Conservation (phyloP, 2,113 vertebrate genomes). For the Eretmochelys imbricata region DNA sequence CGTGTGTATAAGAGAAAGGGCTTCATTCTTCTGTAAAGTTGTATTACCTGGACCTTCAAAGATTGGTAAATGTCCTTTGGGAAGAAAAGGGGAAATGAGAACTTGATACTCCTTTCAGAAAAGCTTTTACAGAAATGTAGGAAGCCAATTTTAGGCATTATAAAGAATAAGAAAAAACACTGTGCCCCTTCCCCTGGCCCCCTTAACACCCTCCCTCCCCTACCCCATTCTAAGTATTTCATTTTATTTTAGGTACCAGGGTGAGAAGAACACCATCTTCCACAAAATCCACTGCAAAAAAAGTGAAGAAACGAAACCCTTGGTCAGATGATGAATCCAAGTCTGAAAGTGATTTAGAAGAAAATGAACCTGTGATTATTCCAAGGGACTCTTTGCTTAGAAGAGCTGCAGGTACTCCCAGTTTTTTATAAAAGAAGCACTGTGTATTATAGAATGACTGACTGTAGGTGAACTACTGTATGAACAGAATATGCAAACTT, state of each 20-base stretch:
- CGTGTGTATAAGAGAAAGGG: background rate
- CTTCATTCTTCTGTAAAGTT: background rate
- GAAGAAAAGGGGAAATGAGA: background rate
- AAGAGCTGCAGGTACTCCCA: conserved; percentile 89
- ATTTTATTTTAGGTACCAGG: conserved; percentile 83
- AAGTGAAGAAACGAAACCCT: conserved; percentile 95
- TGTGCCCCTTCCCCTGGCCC: no score
- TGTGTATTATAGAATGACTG: background rate
- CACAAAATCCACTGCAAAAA: conserved; percentile 86
- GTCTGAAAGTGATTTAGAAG: conserved; percentile 93
- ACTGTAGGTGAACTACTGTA: background rate
- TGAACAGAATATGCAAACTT: background rate
- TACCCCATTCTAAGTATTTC: background rate
- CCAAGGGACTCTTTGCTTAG: conserved; percentile 93
- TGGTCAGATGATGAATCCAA: conserved; percentile 98
- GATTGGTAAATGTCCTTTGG: background rate
- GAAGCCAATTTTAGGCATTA: background rate
- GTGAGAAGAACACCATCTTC: conserved; percentile 87
- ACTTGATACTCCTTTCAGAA: background rate
- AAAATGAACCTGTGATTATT: conserved; percentile 89
- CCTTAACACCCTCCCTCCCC: background rate
- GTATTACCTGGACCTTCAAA: background rate
- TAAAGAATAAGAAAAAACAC: background rate
- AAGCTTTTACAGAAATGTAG: background rate
- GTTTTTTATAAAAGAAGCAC: background rate